These are phyloP conservation scores for Seira musarum DNA, from an alignment of 2,888 invertebrate genomes.

Conservation along the genomic window DNA sequence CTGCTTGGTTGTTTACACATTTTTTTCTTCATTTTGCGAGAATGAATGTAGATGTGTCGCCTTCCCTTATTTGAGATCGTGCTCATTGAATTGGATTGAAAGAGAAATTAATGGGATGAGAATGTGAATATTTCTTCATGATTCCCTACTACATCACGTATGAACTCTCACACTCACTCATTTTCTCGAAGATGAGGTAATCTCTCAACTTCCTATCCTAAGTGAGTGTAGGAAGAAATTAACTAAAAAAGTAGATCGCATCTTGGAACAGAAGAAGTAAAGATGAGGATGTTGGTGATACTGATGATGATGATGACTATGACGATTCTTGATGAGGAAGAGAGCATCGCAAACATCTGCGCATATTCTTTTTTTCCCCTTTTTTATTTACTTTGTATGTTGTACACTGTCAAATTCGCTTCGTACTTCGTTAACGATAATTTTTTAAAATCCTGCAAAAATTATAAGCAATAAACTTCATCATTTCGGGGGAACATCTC, in stretches of 20 bases:
- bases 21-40: conserved; percentile 34
- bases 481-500: conserved; percentile 19
- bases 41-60: conserved; percentile 8
- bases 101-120: conserved; percentile 70
- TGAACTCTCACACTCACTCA: conserved; percentile 35
- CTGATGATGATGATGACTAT: conserved; percentile 42
- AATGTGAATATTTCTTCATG: conserved; percentile 46
- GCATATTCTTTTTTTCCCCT: conserved; percentile 23
- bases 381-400: conserved; percentile 16
- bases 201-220: conserved; percentile 35
- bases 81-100: conserved; percentile 69
- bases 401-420: conserved; percentile 43
- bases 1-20: conserved; percentile 49
- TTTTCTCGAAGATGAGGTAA: conserved; percentile 54
- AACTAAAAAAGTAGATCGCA: conserved; percentile 30
- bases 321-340: conserved; percentile 34
- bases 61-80: conserved; percentile 54
- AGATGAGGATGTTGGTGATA: conserved; percentile 32
- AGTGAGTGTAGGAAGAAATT: conserved; percentile 37
- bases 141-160: conserved; percentile 9
- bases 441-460: conserved; percentile 65
- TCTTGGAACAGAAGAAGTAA: conserved; percentile 18
- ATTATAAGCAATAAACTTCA: conserved; percentile 61
- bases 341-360: conserved; percentile 44
- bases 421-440: conserved; percentile 69